These are phyloP conservation scores for Nothoprocta perdicaria DNA, from an alignment of 2,113 vertebrate genomes.

Conservation along the genomic window DNA sequence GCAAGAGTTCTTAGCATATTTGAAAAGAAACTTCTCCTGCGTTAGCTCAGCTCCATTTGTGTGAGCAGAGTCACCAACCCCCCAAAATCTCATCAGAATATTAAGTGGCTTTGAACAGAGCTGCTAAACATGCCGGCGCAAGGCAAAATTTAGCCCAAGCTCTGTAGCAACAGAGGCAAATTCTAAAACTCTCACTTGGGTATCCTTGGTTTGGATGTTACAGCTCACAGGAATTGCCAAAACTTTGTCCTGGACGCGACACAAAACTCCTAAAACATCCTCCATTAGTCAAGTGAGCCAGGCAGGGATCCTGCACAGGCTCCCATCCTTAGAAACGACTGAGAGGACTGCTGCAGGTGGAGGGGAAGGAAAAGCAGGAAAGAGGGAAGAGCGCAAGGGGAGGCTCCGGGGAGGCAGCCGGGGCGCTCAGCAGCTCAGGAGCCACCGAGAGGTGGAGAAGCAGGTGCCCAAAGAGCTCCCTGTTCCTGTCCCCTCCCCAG, in stretches of 20 bases:
- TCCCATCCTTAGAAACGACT: not conserved
- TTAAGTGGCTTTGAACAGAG: not conserved
- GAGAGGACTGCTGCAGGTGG: not conserved
- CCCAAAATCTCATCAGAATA: not conserved
- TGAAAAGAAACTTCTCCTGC: not conserved
- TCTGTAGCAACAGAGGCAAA: not conserved
- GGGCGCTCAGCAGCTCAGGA: slow-evolving; percentile 67
- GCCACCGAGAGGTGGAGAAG: slow-evolving; percentile 55
- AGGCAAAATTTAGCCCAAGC: not conserved
- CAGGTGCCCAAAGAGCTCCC: slow-evolving; percentile 62
- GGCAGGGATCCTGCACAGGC: not conserved
- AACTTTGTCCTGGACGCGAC: not conserved
- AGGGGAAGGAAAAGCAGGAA: not conserved
- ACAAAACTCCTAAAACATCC: not conserved
- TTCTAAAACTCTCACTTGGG: not conserved
- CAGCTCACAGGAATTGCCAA: not conserved
- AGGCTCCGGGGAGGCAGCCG: slow-evolving; percentile 60
- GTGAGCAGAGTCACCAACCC: not conserved
- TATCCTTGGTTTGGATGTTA: not conserved
- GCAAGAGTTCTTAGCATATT: not conserved
- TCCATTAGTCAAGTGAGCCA: not conserved
- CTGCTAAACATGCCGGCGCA: not conserved
- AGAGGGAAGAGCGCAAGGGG: not conserved
- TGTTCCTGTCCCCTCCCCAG: slow-evolving; percentile 41
- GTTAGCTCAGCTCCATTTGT: not conserved